Evolutionary conservation across 2,797 vertebrate genomes (phyloP), one percentile per base, ranked within the genome.

Genomic region (Chaetodon trifasciatus): DNA sequence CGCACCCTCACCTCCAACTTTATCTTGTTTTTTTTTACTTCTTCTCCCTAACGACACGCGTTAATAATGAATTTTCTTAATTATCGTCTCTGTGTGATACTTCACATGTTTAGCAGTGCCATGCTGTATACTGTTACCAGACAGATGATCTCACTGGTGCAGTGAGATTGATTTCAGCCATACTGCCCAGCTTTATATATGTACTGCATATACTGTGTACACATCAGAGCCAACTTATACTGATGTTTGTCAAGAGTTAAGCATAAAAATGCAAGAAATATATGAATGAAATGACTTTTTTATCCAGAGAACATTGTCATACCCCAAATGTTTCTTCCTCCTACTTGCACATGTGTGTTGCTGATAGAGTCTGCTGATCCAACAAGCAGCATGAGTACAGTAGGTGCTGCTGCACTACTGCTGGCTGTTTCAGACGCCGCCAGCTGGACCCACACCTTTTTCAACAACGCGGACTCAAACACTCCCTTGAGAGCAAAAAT

Each of bases 401-500:
- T 28, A 58, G 63, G 58, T 70, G 37, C 58, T 32, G 80, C 46
- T 32, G 80, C 46, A 63, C 40, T 64, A 46, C 55, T n/a, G 24
- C 42, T 1, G 49, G 47, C 72, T 46, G 70, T 66, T 85, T 67
- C 49, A 83, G 60, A 64, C 69, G 21, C 50, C 62, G 53, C 66
- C 71, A 76, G 70, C 74, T 82, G 78, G 74, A 82, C 52, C 1
- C 40, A 37, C 42, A 69, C 66, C 62, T 78, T 73, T 76, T 61
- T 57, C 64, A 73, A 84, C 28, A 69, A 80, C 5, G 0, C 74
- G n/a, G 37, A 61, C 57, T 63, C 64, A 66, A 65, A 53, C 46
- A 1, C 12, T 73, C 72, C 46, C 68, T 46, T 56, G 75, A 78
- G 60, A 84, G 67, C 64, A 75, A 74, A 71, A 67, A 13, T 39